Conservation (phyloP, 2,888 invertebrate genomes). For the Lagria hirta region DNA sequence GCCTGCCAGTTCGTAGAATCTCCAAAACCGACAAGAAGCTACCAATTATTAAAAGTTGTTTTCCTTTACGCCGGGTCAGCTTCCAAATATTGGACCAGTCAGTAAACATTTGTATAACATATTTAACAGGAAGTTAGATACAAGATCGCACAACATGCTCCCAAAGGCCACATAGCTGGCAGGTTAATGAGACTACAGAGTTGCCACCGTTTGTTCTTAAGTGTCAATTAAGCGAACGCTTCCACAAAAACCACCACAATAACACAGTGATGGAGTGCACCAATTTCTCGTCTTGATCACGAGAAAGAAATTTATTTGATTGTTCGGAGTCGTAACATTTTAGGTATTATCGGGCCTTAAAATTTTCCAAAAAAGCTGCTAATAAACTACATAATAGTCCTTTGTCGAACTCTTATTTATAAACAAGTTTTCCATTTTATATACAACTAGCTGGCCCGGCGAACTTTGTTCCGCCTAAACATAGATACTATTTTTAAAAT, state of each 20-base stretch:
- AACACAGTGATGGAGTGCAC: constrained; percentile 8
- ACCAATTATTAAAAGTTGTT: constrained; percentile 18
- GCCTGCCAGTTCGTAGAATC: too few species aligned
- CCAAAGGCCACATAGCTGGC: constrained; percentile 23
- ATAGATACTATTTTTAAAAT: too few species aligned
- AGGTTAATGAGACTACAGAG: constrained; percentile 32
- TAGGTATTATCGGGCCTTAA: too few species aligned
- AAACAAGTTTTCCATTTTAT: too few species aligned
- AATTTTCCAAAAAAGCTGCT: too few species aligned
- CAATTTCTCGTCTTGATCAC: constrained; percentile 3
- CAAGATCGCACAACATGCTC: constrained; percentile 9
- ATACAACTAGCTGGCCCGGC: too few species aligned
- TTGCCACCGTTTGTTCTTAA: constrained; percentile 31
- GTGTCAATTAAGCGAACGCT: constrained; percentile 30
- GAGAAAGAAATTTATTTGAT: constrained; percentile 3
- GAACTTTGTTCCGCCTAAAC: too few species aligned
- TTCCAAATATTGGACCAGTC: constrained; percentile 7
- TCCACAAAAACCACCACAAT: constrained; percentile 10
- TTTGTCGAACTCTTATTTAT: too few species aligned
- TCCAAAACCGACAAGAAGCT: background rate
- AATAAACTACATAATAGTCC: too few species aligned
- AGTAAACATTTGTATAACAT: constrained; percentile 12
- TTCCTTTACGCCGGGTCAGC: constrained; percentile 5
- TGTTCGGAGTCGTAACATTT: too few species aligned
- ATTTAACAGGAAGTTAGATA: constrained; percentile 15